phyloP scores from a whole-genome alignment of 2,888 invertebrate genomes.

The Melanotus villosus region DNA sequence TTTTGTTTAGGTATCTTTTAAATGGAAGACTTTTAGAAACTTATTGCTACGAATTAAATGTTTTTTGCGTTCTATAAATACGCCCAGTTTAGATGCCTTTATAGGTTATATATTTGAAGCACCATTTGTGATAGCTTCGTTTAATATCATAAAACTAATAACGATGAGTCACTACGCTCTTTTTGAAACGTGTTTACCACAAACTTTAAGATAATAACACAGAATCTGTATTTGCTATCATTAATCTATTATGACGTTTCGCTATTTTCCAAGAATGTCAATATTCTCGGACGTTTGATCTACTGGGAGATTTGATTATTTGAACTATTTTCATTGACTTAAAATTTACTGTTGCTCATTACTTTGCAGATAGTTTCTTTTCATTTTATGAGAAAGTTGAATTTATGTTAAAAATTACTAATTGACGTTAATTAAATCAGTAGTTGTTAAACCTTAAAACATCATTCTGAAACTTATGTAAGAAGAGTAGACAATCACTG shows the following conservation, averaged over 20 bases:
- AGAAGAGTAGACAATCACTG: no score
- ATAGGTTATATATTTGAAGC: no score
- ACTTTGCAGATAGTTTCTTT: no score
- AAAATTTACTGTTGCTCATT: no score
- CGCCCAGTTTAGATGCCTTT: no score
- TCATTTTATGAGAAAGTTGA: no score
- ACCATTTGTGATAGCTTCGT: no score
- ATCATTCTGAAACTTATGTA: no score
- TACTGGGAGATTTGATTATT: background rate
- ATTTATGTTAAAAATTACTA: no score
- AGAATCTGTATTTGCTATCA: background rate
- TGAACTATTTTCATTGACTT: background rate
- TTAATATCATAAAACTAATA: background rate
- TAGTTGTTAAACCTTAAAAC: no score
- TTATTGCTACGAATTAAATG: background rate
- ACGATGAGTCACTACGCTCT: background rate
- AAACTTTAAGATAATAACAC: background rate
- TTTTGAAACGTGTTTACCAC: background rate
- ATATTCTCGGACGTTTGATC: background rate
- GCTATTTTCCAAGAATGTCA: slow-evolving; percentile 17
- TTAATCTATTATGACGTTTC: slow-evolving; percentile 5
- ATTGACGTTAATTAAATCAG: no score
- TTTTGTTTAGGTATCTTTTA: slow-evolving; percentile 34
- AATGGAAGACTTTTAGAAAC: background rate
- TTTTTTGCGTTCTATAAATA: background rate